Base-by-base conservation (phyloP, 1,140 invertebrate genomes). In the Drosophila truncata region DNA sequence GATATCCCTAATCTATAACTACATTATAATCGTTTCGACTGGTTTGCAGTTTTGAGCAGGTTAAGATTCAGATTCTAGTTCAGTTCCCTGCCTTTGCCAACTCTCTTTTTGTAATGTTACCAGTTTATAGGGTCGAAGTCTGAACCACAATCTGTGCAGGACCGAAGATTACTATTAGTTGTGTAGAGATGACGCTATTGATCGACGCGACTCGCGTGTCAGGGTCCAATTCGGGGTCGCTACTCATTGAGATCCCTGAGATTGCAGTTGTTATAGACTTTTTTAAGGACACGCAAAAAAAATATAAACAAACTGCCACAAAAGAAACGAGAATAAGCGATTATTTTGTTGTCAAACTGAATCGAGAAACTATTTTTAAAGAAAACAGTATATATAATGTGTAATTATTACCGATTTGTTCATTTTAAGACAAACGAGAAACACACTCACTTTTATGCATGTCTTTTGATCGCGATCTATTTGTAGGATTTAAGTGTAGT, bases 401-500 rank as follows among this genome's bases (percentile, higher is more conserved):
- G 46, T 52, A 27, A 47, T 27, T 47, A 47, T 63, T 54, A 55
- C 44, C 73, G 47, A 80, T 80, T 77, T 84, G 81, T 84, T 85
- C 49, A 42, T 63, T 63, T 62, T 73, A 72, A 85, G 66, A 66
- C 61, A 69, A 76, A 70, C 62, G 42, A 49, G 29, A 23, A 62
- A 54, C 29, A 29, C 27, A 78, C 76, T 37, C 33, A 64, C 44
- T 72, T 78, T 79, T 79, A 72, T 73, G 76, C 76, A 66, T 55
- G 65, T 70, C 59, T 87, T 88, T 80, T 80, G 71, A 87, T 63
- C 52, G 65, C 52, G 69, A 81, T 80, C 64, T 87, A 84, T 71
- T 71, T 80, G 63, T 88, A 88, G 85, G 8, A 25, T n/a, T 83
- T 88, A 88, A 90, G 84, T 90, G 78, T 90, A 88, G 84, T 87